Evolutionary conservation across 2,888 invertebrate species (phyloP), one percentile per base, ranked within the genome.

Genomic region (Hydrotaea diabolus): DNA sequence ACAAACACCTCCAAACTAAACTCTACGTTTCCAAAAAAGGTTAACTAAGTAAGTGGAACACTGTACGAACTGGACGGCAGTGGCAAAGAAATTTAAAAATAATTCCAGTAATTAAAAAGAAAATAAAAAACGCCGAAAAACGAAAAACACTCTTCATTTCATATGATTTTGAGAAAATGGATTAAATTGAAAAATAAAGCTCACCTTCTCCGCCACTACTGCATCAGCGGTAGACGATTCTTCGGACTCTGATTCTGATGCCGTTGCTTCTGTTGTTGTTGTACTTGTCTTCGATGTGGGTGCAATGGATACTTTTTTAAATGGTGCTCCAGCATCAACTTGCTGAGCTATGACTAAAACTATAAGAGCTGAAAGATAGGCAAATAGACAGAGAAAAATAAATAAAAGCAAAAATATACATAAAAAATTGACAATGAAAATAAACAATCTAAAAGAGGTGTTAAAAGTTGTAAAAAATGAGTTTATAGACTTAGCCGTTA

Each of bases 221-320:
- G n/a, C 13, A 0, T 8, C 69, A 46, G 55, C 59, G 15, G 79
- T 62, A 49, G 73, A 55, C 8, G 13, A 66, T 31, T 39, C 36
- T 19, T 80, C 83, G n/a, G 39, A 39, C 57, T 59, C 87, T 13
- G 89, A 66, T 13, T 88, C 69, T 15, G 86, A 80, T 66, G 88
- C 86, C 46, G 87, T 75, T 69, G 92, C 92, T 2, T 94, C 93
- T n/a, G 93, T 92, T 72, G 93, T 93, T 26, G 93, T 93, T 23
- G 93, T 93, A 31, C 94, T 93, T 62, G 89, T 86, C 79, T 87
- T 88, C 76, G 91, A 86, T 82, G 90, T 88, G 80, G 90, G 89
- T 77, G 89, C 88, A 86, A 91, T 86, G 77, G 90, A 95, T 31
- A 93, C 92, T 91, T 94, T 94, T 91, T 95, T 94, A 81, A 95